Base-by-base conservation (phyloP, 2,113 vertebrate genomes). In the Epinephelus cyanopodus region DNA sequence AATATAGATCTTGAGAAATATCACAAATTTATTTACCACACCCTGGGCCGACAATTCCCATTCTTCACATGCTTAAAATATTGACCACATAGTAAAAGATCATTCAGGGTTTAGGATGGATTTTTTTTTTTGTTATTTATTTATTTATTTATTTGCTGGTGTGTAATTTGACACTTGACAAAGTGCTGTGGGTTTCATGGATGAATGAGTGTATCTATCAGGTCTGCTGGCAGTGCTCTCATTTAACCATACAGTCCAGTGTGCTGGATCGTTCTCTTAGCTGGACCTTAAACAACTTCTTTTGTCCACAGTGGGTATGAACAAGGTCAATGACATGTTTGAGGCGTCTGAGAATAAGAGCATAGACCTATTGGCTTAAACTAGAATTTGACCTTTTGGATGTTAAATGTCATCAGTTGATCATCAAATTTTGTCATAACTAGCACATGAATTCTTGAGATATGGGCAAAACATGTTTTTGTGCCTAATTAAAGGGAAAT, bases 151-250 rank as follows among this genome's bases (percentile, higher is more conserved):
- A 11, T 6, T 6, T 57, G 39, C 81, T 13, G 58, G 47, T 83
- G 81, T 2, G 67, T 93, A 89, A 93, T 92, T 91, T 93, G 90
- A 93, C 90, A 93, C 79, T 92, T 89, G 91, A 93, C 91, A 91
- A 92, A 92, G 87, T 89, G 91, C 71, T 29, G 79, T 9, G 33
- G 84, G 82, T 83, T 93, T 87, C 77, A 84, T 58, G 85, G 90
- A 89, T 89, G 82, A 90, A 85, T 81, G 89, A 69, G 67, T 77
- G 21, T 88, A 87, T 93, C 87, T 86, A 86, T 88, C 81, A 81
- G 74, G 69, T 83, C 52, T 89, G 87, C 75, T 42, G n/a, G 84
- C 68, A 69, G 64, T 73, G 81, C 27, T 85, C 88, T 91, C 64
- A 84, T 87, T 84, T 81, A 83, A 84, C 79, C 54, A 39, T 64